These are phyloP conservation scores for Saxicola maurus DNA, from an alignment of 2,797 vertebrate genomes.

Conservation along the genomic window DNA sequence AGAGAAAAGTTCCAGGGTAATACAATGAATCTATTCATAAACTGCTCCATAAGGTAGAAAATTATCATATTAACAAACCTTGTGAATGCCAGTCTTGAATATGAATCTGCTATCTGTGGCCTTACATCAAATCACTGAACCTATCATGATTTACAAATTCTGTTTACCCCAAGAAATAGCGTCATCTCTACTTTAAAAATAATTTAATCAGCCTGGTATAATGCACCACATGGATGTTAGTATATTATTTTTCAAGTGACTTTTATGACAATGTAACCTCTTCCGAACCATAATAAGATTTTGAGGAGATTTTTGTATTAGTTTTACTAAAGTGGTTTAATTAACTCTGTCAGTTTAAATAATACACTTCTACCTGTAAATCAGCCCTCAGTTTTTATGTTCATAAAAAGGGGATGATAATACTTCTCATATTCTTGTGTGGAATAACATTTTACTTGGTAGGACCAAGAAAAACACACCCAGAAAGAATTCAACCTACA, in stretches of 20 bases:
- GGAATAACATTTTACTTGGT: neutral
- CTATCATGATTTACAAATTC: neutral
- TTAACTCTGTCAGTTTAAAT: constrained; percentile 5
- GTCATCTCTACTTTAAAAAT: neutral
- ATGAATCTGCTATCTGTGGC: neutral
- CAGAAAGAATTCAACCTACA: neutral
- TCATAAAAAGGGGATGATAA: neutral
- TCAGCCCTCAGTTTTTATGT: neutral
- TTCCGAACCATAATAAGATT: neutral
- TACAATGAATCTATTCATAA: neutral
- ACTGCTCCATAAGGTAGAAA: neutral
- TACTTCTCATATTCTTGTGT: neutral
- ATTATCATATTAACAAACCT: neutral
- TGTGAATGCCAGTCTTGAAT: neutral
- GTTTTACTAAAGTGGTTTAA: constrained; percentile 18
- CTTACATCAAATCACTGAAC: neutral
- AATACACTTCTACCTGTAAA: neutral
- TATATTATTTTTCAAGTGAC: neutral
- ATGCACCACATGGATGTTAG: neutral
- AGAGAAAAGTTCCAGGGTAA: neutral
- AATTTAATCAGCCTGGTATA: neutral
- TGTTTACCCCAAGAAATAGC: neutral
- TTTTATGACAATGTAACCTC: neutral
- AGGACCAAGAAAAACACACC: neutral
- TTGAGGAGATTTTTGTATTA: neutral